Base-by-base conservation (phyloP, 2,888 invertebrate genomes). In the Synanthedon tipuliformis region DNA sequence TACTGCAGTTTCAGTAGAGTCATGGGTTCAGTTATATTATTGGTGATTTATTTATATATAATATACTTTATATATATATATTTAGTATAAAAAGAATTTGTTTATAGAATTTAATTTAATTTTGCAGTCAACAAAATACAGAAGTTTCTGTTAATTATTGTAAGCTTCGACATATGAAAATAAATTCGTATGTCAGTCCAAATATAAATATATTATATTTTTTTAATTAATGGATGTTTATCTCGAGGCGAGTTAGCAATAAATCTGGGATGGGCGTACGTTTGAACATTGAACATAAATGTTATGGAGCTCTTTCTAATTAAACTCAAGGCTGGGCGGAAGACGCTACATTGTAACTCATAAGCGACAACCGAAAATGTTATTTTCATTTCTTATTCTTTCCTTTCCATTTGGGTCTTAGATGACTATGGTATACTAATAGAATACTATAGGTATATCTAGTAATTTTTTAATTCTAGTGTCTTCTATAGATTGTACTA, bases 141-240 rank as follows among this genome's bases (percentile, higher is more conserved):
- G 15, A 12, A 13, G 12, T 45, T 45, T 45, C n/a, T 45, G 45
- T 45, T 45, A 45, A 34, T 45, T 45, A 15, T 45, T 15, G 13
- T 8, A 15, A 15, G 12, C 13, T 45, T 45, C 45, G 45, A 51
- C 53, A 53, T 48, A 51, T 40, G 11, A 50, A 13, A 40, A 54
- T 56, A 56, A 56, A 56, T 56, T 45, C 13, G 45, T 45, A 45
- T 15, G 45, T 45, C 45, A 45, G 55, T 57, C 61, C 62, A 53
- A 68, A 65, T 67, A 63, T 65, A 66, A 70, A 72, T 76, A 73
- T 69, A 74, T 76, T 73, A 75, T 76, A 77, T 78, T 77, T 86
- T 85, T 83, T 86, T 81, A 87, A 87, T 87, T 85, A 87, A 85
- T 85, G 83, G 76, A 80, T 82, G 76, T 81, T 85, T 87, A 84